Conservation (phyloP, 1,140 invertebrate species). For the Psix sp. region DNA sequence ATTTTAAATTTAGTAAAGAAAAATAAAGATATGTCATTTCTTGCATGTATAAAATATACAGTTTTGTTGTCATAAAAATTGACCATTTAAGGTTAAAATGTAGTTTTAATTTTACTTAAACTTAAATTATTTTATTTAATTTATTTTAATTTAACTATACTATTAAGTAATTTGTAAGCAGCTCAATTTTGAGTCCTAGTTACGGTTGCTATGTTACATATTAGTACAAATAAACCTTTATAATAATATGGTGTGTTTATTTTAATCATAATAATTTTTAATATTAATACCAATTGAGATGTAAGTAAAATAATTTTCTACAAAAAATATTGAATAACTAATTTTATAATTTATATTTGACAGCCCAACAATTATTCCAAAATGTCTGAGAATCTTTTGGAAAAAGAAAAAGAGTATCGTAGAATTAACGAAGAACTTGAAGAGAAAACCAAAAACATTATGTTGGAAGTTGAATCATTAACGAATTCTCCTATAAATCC, state of each 20-base stretch:
- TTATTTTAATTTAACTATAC: too few relatives aligned
- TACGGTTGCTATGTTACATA: background rate
- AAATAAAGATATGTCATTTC: too few relatives aligned
- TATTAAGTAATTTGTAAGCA: too few relatives aligned
- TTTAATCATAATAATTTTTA: too few relatives aligned
- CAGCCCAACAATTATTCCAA: background rate
- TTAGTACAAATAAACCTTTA: background rate
- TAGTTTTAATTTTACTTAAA: too few relatives aligned
- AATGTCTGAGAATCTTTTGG: slow-evolving; percentile 46
- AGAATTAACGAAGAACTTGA: slow-evolving; percentile 77
- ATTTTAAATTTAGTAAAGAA: too few relatives aligned
- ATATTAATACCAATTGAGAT: too few relatives aligned
- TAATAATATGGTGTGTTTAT: too few relatives aligned
- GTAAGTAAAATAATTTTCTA: too few relatives aligned
- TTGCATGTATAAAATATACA: too few relatives aligned
- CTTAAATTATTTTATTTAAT: background rate
- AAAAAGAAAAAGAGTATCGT: slow-evolving; percentile 76
- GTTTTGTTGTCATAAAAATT: too few relatives aligned
- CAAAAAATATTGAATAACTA: background rate
- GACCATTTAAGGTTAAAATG: too few relatives aligned
- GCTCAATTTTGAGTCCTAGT: background rate
- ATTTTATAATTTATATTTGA: background rate
- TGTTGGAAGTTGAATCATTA: slow-evolving; percentile 75
- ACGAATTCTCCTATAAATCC: slow-evolving; percentile 57
- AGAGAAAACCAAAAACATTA: slow-evolving; percentile 72